Base-by-base conservation (phyloP, 1,140 invertebrate species). In the Sminthurinus signatus region DNA sequence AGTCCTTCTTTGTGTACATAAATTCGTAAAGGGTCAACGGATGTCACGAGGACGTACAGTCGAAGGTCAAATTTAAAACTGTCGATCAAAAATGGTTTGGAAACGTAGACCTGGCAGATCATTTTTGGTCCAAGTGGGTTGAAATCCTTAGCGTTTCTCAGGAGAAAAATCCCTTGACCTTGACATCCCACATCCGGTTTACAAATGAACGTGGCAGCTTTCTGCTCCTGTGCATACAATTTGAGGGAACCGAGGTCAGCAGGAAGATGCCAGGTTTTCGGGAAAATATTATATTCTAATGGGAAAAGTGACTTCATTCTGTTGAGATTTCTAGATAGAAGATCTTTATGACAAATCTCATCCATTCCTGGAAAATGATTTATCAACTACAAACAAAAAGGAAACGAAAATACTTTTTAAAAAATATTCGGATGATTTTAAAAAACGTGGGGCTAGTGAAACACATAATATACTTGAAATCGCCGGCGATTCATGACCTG, bases 1-100 rank as follows among this genome's bases (percentile, higher is more conserved):
- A 21, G 44, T 23, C 96, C 96, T 79, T 98, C 93, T 70, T 97
- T 91, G 78, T 92, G 97, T 17, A 98, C 83, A 75, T 94, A 98
- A 69, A 98, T 86, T 60, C 92, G 81, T 17, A 93, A 79, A 15
- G 96, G 96, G 80, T 97, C 90, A 75, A 93, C 91, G 0, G 90
- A 94, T 0, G 95, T 95, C 54, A 98, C 88, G n/a, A 96, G 81
- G 0, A 91, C 88, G 76, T 98, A 99, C 17, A 99, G 82, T 60
- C 96, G 82, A 28, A 99, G 81, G 78, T 99, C 96, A 80, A 98
- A 99, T 80, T 99, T 99, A 74, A 89, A 95, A 27, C 91, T 91
- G 79, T 98, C 93, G 32, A 98, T 90, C 5, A 96, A 80, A 72
- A 91, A 93, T 0, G 88, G 88, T 78, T 86, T 83, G 57, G 80